These are phyloP conservation scores for Stictocephala bisonia DNA, from an alignment of 2,888 invertebrate genomes.

Conservation along the genomic window DNA sequence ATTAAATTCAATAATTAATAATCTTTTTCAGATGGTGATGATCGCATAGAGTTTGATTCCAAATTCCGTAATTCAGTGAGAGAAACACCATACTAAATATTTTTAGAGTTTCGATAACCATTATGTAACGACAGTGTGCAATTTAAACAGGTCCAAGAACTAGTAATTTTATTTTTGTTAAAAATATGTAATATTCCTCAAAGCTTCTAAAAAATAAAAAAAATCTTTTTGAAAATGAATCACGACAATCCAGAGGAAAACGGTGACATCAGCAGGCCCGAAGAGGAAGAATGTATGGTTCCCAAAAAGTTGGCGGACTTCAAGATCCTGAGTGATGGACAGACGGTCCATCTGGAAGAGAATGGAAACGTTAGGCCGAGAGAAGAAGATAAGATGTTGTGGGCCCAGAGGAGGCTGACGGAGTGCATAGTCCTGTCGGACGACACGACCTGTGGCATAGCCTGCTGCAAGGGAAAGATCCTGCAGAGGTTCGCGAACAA, in stretches of 20 bases:
- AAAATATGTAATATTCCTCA: background rate
- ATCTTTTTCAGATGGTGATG: no score
- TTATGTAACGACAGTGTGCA: no score
- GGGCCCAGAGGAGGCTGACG: constrained; percentile 57
- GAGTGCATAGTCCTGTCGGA: constrained; percentile 69
- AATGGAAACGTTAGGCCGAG: constrained; percentile 4
- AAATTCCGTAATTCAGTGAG: no score
- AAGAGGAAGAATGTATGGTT: background rate
- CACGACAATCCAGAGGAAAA: background rate
- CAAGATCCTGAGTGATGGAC: background rate
- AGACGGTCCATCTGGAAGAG: constrained; percentile 20
- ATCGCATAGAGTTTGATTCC: no score
- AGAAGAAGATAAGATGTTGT: constrained; percentile 21
- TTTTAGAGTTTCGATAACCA: no score
- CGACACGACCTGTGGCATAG: constrained; percentile 74
- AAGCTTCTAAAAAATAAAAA: background rate
- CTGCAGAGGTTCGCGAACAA: constrained; percentile 72
- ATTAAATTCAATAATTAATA: no score
- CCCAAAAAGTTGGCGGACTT: constrained; percentile 16
- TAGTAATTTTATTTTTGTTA: background rate
- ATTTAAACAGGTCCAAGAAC: no score
- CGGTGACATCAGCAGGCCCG: background rate
- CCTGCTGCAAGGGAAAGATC: constrained; percentile 70
- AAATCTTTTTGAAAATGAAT: no score
- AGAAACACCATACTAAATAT: no score